A percentile compares a stretch with the other conserved stretches of the same genome.
Evolutionary conservation across 1,140 invertebrate species (phyloP).

Genomic region (Anastrepha ludens): DNA sequence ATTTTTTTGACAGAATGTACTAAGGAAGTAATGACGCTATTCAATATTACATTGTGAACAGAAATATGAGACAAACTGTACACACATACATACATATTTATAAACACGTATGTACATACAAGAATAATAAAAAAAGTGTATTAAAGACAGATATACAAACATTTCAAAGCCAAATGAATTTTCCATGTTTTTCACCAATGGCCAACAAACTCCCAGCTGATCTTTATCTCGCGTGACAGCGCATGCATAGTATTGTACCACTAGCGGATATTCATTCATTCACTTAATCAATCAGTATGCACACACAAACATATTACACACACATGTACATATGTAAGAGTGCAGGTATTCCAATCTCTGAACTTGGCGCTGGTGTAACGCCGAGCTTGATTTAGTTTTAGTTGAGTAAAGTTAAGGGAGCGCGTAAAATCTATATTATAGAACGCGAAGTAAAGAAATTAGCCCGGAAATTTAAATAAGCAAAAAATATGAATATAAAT

Average conservation of each 20-base stretch:
- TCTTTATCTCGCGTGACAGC: neutral
- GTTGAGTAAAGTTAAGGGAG: neutral
- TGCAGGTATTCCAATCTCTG: too few species aligned
- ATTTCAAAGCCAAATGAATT: neutral
- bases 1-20: too few species aligned
- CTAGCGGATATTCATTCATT: neutral
- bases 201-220: neutral
- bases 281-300: neutral
- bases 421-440: neutral
- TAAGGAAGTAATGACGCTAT: too few species aligned
- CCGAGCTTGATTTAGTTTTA: neutral
- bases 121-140: too few species aligned
- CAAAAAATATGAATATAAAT: neutral
- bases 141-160: too few species aligned
- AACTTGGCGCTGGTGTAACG: too few species aligned
- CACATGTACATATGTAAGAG: too few species aligned
- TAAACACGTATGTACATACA: too few species aligned
- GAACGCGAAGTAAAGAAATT: neutral
- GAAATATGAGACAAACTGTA: too few species aligned
- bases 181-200: conserved; percentile 20
- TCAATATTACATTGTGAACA: too few species aligned
- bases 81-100: too few species aligned
- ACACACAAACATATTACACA: too few species aligned
- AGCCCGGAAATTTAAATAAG: neutral
- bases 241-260: neutral